A percentile compares a stretch with the other conserved stretches of the same genome.
phyloP scores from a whole-genome alignment of 2,888 invertebrate genomes.

The Tetropium fuscum region DNA sequence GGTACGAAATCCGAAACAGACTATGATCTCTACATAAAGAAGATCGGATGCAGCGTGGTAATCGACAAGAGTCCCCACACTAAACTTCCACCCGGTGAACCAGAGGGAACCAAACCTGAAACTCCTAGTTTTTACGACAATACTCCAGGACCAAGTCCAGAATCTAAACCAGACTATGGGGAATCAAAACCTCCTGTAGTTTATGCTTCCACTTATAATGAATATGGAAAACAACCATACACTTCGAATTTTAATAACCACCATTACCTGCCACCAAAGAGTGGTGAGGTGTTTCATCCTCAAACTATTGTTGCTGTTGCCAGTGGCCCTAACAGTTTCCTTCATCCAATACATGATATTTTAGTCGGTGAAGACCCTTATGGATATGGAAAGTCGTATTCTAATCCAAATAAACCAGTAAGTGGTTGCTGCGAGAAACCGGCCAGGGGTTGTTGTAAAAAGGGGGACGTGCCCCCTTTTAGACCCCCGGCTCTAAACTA shows the following conservation, averaged over 20 bases:
- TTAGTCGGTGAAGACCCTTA: conserved; percentile 43
- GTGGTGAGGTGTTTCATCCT: conserved; percentile 43
- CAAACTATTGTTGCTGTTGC: conserved; percentile 55
- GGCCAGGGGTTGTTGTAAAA: conserved; percentile 4
- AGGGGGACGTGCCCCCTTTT: conserved; percentile 29
- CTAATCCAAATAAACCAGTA: conserved; percentile 25
- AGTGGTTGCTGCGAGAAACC: conserved; percentile 25
- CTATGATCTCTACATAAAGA: conserved; percentile 73
- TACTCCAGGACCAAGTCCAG: conserved; percentile 27
- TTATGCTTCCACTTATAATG: conserved; percentile 4
- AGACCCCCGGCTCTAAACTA: conserved; percentile 37
- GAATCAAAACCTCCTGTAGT: conserved; percentile 1
- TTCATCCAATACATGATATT: conserved; percentile 55
- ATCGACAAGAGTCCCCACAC: conserved; percentile 44
- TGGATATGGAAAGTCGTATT: conserved; percentile 13
- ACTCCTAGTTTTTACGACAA: not conserved
- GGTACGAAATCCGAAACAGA: conserved; percentile 71
- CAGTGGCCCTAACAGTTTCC: conserved; percentile 49
- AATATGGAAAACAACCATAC: conserved; percentile 22
- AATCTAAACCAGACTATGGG: conserved; percentile 23
- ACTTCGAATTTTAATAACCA: conserved; percentile 15
- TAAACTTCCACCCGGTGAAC: conserved; percentile 23
- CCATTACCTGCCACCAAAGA: conserved; percentile 24
- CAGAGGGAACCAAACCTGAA: conserved; percentile 1
- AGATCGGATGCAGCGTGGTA: conserved; percentile 66